Conservation (phyloP, 1,140 invertebrate genomes). For the Zaprionus taronus region DNA sequence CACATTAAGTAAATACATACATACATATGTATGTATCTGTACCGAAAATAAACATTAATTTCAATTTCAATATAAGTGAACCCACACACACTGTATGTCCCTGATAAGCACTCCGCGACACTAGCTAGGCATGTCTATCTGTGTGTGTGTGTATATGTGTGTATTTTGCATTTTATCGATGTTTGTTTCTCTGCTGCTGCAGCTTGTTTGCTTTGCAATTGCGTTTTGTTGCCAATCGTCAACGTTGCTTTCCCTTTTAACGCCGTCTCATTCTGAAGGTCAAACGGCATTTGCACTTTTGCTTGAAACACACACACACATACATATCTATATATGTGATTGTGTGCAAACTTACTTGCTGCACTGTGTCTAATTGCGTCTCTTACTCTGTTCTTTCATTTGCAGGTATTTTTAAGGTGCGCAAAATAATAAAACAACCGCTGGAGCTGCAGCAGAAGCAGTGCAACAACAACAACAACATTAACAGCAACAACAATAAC, state of each 20-base stretch:
- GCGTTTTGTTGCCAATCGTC: constrained; percentile 4
- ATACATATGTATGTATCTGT: background rate
- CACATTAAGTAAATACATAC: background rate
- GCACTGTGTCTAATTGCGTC: constrained; percentile 46
- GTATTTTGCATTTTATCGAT: constrained; percentile 23
- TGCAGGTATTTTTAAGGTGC: constrained; percentile 43
- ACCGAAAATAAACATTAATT: constrained; percentile 14
- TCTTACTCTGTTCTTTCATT: constrained; percentile 7
- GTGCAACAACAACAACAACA: constrained; percentile 25
- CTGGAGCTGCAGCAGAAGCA: constrained; percentile 34
- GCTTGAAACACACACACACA: constrained; percentile 1
- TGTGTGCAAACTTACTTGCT: constrained; percentile 11
- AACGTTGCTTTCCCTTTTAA: constrained; percentile 52
- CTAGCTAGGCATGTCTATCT: background rate
- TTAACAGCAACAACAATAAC: constrained; percentile 19
- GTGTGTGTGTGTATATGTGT: constrained; percentile 4
- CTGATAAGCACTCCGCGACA: constrained; percentile 15
- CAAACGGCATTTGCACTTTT: constrained; percentile 55
- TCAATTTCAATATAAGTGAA: constrained; percentile 13
- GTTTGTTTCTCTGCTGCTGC: constrained; percentile 24
- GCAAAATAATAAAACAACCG: constrained; percentile 46
- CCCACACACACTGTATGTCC: background rate
- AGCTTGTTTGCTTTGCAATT: constrained; percentile 31
- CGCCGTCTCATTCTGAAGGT: constrained; percentile 57
- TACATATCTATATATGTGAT: background rate